Conservation (phyloP, 2,888 invertebrate genomes). For the Palloptera scutellata region DNA sequence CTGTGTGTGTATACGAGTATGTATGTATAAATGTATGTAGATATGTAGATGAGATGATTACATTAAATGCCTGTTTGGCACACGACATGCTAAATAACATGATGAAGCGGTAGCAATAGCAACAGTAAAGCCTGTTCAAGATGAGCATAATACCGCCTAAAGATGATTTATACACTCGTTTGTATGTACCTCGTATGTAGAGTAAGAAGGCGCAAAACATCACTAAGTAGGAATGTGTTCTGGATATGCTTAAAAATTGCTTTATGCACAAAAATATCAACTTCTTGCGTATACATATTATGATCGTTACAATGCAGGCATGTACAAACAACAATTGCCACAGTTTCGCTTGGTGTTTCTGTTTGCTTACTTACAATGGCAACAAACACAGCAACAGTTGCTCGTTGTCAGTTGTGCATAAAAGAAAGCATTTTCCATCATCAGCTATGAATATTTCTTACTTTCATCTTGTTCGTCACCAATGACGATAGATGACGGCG, state of each 20-base stretch:
- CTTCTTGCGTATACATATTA: too few relatives aligned
- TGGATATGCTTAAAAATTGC: too few relatives aligned
- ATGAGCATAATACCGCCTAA: background rate
- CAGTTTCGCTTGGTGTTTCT: too few relatives aligned
- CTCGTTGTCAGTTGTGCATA: background rate
- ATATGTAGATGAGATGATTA: slow-evolving; percentile 4
- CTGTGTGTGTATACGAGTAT: slow-evolving; percentile 1
- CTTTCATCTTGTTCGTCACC: background rate
- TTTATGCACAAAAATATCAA: too few relatives aligned
- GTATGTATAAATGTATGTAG: background rate
- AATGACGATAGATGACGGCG: background rate
- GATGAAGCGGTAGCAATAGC: background rate
- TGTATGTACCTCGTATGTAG: too few relatives aligned
- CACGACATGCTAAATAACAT: slow-evolving; percentile 15
- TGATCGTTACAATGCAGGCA: too few relatives aligned
- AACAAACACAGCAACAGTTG: background rate
- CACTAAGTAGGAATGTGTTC: too few relatives aligned
- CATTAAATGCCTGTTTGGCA: slow-evolving; percentile 23
- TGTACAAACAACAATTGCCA: too few relatives aligned
- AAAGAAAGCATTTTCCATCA: slow-evolving; percentile 1
- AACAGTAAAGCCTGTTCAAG: background rate
- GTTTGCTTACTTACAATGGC: too few relatives aligned
- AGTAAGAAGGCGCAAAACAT: too few relatives aligned
- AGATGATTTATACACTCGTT: too few relatives aligned
- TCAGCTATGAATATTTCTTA: background rate